Percentiles rank a stretch among this genome's conserved stretches.
Conservation (phyloP, 2,113 vertebrate genomes). For the Lycaon pictus region DNA sequence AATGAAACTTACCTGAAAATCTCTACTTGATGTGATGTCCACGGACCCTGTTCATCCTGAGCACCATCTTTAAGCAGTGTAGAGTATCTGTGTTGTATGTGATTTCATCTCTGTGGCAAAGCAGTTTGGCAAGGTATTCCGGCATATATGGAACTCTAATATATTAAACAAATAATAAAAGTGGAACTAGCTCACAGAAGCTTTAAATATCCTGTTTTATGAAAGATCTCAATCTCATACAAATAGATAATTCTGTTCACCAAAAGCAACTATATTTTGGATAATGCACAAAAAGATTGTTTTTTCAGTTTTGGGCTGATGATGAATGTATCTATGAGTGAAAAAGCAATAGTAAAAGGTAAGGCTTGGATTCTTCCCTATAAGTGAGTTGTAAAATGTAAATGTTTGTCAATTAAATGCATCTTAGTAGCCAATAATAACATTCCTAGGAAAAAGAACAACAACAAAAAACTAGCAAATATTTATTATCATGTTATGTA, state of each 20-base stretch:
- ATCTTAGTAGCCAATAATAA: slow-evolving; percentile 42
- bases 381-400: slow-evolving; percentile 69
- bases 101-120: not conserved
- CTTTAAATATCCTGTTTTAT: not conserved
- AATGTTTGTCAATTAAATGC: slow-evolving; percentile 68
- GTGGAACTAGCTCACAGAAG: not conserved
- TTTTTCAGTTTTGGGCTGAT: slow-evolving; percentile 54
- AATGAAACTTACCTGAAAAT: not conserved
- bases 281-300: slow-evolving; percentile 56
- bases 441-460: slow-evolving; percentile 38
- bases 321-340: slow-evolving; percentile 66
- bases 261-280: slow-evolving; percentile 11
- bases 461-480: not conserved
- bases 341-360: slow-evolving; percentile 69
- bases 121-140: not conserved
- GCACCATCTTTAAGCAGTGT: not conserved
- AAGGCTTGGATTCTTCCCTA: not conserved
- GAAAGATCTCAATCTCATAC: not conserved
- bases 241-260: slow-evolving; percentile 62
- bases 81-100: not conserved
- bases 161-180: slow-evolving; percentile 55
- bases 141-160: not conserved
- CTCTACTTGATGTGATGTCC: not conserved
- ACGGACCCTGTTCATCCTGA: not conserved
- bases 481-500: slow-evolving; percentile 51